Evolutionary conservation across 2,888 invertebrate species (phyloP).

Genomic region (Lysandra coridon): DNA sequence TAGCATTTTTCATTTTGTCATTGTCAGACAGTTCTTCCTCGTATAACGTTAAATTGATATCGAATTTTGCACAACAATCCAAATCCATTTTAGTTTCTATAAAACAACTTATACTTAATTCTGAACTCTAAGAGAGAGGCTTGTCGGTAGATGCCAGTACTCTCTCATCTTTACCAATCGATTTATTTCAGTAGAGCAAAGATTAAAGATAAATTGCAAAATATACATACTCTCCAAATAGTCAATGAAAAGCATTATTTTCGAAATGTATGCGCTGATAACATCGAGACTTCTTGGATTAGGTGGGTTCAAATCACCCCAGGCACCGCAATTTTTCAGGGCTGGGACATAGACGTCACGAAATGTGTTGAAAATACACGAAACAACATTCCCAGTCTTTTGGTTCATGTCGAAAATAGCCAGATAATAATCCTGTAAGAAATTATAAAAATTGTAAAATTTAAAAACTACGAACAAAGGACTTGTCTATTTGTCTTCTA

Average conservation of each 20-base stretch:
- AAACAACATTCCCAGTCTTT: slow-evolving; percentile 68
- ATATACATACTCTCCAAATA: slow-evolving; percentile 62
- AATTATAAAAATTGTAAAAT: neutral
- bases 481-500: no score
- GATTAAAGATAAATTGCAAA: neutral
- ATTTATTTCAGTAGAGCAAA: neutral
- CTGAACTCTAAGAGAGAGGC: neutral
- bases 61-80: slow-evolving; percentile 82
- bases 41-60: slow-evolving; percentile 79
- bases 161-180: no score
- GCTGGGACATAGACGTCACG: slow-evolving; percentile 59
- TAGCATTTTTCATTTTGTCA: slow-evolving; percentile 80
- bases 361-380: slow-evolving; percentile 66
- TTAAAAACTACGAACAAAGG: no score
- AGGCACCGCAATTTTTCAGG: slow-evolving; percentile 57
- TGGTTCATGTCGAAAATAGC: slow-evolving; percentile 60
- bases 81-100: slow-evolving; percentile 84
- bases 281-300: slow-evolving; percentile 66
- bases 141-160: no score
- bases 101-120: slow-evolving; percentile 42
- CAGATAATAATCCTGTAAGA: slow-evolving; percentile 63
- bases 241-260: slow-evolving; percentile 69
- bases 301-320: slow-evolving; percentile 73
- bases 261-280: slow-evolving; percentile 63
- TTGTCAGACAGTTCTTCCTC: slow-evolving; percentile 80